phyloP scores from a whole-genome alignment of 2,113 vertebrate species.

The Chamaetylas fuelleborni region DNA sequence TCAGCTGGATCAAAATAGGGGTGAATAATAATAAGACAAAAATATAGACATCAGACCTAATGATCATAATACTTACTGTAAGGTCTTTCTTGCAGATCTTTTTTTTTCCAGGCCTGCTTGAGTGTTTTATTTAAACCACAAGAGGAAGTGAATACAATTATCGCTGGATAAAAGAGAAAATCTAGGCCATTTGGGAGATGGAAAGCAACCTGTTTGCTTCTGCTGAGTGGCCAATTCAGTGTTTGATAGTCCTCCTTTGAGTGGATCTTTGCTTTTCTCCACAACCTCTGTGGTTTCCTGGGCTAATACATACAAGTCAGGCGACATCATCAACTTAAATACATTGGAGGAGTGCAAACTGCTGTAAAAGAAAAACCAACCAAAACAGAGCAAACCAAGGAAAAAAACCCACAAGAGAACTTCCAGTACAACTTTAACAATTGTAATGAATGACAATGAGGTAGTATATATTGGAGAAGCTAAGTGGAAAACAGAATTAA shows the following conservation, averaged over 20 bases:
- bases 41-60: not conserved
- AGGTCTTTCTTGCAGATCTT: not conserved
- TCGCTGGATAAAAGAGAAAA: not conserved
- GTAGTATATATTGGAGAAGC: not conserved
- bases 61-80: not conserved
- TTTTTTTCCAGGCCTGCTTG: not conserved
- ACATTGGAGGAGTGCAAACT: not conserved
- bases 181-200: not conserved
- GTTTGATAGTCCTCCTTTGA: not conserved
- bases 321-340: not conserved
- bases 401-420: no score
- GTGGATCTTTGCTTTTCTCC: not conserved
- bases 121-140: not conserved
- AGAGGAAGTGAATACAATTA: not conserved
- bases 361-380: not conserved
- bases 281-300: not conserved
- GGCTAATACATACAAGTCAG: not conserved
- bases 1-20: not conserved
- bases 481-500: not conserved
- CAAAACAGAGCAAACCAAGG: no score
- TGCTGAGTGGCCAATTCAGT: not conserved
- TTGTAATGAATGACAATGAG: not conserved
- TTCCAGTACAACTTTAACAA: not conserved
- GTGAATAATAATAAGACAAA: not conserved
- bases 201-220: fast-evolving